These are phyloP conservation scores for Barypeithes pellucidus DNA, from an alignment of 2,888 invertebrate species.

Conservation along the genomic window DNA sequence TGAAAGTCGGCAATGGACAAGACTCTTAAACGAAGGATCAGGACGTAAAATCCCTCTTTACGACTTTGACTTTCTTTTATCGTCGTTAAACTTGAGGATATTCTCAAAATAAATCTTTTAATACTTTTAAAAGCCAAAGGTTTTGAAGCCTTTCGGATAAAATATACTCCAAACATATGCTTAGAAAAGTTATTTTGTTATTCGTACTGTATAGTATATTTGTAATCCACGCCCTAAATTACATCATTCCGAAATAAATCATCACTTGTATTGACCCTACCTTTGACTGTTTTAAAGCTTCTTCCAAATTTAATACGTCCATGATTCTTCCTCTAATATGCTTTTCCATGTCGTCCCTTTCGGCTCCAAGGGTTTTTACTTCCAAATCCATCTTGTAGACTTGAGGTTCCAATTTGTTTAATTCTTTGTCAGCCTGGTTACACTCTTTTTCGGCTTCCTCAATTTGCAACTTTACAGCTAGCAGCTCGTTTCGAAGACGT, in stretches of 20 bases:
- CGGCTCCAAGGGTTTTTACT: constrained; percentile 1
- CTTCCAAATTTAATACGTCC: constrained; percentile 9
- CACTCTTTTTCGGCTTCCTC: not conserved
- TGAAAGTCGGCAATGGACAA: constrained; percentile 28
- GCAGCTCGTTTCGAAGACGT: constrained; percentile 9
- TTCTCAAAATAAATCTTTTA: constrained; percentile 31
- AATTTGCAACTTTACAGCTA: constrained; percentile 15
- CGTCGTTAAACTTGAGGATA: constrained; percentile 33
- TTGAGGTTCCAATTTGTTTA: not conserved
- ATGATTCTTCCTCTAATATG: not conserved
- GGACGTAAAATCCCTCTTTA: constrained; percentile 33
- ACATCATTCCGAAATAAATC: too few relatives aligned
- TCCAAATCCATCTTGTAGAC: constrained; percentile 4
- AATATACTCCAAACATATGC: not conserved
- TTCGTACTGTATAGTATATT: too few relatives aligned
- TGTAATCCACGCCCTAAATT: too few relatives aligned
- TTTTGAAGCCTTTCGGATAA: not conserved
- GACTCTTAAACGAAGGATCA: constrained; percentile 26
- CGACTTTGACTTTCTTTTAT: constrained; percentile 38
- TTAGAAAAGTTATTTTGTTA: not conserved
- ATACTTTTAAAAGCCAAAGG: constrained; percentile 6
- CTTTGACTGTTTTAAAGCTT: constrained; percentile 20
- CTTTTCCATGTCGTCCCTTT: constrained; percentile 12
- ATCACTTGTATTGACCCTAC: too few relatives aligned
- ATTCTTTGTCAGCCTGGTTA: not conserved